Conservation (phyloP, 1,140 invertebrate genomes). For the Grapholita molesta region DNA sequence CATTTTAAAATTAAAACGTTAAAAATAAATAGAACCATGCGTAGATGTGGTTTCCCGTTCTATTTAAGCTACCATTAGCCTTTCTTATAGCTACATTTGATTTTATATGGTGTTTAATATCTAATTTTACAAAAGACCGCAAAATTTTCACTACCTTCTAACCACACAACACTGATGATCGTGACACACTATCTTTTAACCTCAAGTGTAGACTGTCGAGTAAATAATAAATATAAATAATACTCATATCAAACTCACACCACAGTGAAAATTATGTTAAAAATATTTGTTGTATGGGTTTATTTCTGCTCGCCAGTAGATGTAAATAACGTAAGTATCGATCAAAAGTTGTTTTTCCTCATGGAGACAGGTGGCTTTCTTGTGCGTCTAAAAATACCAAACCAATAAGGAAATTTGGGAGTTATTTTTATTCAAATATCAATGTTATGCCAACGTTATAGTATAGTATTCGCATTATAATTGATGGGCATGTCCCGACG, state of each 20-base stretch:
- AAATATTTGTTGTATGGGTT: background rate
- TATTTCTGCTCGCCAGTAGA: background rate
- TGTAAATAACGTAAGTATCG: background rate
- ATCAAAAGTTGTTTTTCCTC: background rate
- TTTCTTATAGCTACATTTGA: too few relatives aligned
- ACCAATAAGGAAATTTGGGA: background rate
- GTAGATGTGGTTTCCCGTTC: too few relatives aligned
- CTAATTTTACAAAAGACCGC: background rate
- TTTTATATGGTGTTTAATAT: background rate
- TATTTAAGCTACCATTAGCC: too few relatives aligned
- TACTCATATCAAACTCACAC: too few relatives aligned
- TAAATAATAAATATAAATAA: too few relatives aligned
- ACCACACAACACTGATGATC: background rate
- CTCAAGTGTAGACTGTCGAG: background rate
- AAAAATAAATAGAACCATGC: too few relatives aligned
- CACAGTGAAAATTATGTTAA: too few relatives aligned
- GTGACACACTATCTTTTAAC: background rate
- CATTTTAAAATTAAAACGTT: too few relatives aligned
- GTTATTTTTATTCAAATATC: background rate
- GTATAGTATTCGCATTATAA: background rate
- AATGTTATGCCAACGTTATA: background rate
- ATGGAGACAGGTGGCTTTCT: background rate
- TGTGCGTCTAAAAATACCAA: background rate
- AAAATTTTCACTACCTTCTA: background rate
- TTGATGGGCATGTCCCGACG: background rate